A percentile compares a stretch with the other conserved stretches of the same genome.
phyloP scores from a whole-genome alignment of 2,797 vertebrate genomes.

The Cetoscarus ocellatus region DNA sequence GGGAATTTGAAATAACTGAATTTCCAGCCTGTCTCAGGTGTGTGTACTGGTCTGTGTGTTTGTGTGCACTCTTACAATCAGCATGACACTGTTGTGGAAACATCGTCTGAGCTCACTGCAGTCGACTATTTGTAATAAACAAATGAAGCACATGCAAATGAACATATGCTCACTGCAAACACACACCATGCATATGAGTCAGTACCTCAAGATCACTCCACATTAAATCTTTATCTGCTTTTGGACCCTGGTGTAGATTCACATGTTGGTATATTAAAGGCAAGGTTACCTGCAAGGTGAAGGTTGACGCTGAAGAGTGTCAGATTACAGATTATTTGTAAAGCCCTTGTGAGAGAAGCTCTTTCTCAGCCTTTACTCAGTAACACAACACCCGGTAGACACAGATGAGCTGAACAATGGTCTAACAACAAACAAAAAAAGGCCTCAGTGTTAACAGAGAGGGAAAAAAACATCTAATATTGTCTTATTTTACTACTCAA shows the following conservation, averaged over 20 bases:
- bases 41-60: neutral
- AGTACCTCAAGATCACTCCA: neutral
- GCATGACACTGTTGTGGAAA: conserved; percentile 65
- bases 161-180: neutral
- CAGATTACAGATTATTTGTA: conserved; percentile 33
- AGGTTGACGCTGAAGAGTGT: conserved; percentile 30
- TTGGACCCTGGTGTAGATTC: neutral
- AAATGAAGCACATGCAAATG: conserved; percentile 45
- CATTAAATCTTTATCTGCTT: neutral
- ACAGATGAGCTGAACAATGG: conserved; percentile 8
- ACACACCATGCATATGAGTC: neutral
- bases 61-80: conserved; percentile 20
- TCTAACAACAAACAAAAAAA: neutral
- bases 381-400: conserved; percentile 16
- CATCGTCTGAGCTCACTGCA: conserved; percentile 25
- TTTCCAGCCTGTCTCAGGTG: neutral
- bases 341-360: conserved; percentile 2
- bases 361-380: conserved; percentile 6
- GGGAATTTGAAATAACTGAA: neutral
- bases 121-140: conserved; percentile 15
- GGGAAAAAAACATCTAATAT: neutral
- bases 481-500: conserved; percentile 16
- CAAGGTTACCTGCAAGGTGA: conserved; percentile 8
- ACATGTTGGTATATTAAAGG: conserved; percentile 24
- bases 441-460: neutral